Evolutionary conservation across 2,888 invertebrate species (phyloP).

Genomic region (Neuroscelio doddi): DNA sequence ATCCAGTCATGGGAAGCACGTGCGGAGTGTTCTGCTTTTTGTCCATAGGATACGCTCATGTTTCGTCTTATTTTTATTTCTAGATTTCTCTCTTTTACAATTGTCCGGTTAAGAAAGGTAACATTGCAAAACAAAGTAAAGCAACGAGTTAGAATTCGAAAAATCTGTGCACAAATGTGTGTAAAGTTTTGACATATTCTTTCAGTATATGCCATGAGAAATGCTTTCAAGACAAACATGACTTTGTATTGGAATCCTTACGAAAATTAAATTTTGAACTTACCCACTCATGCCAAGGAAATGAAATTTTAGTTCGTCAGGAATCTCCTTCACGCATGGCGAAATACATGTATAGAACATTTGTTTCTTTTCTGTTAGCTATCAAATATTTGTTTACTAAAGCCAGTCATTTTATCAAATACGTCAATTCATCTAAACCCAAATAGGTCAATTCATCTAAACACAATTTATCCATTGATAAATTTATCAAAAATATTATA

Average conservation of each 20-base stretch:
- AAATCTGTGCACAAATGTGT: slow-evolving; percentile 8
- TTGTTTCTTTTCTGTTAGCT: too few relatives aligned
- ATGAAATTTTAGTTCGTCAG: slow-evolving; percentile 56
- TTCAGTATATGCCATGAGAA: slow-evolving; percentile 41
- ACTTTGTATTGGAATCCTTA: slow-evolving; percentile 56
- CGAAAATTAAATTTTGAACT: slow-evolving; percentile 57
- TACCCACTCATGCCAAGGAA: slow-evolving; percentile 49
- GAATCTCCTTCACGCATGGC: slow-evolving; percentile 7
- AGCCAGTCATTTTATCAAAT: too few relatives aligned
- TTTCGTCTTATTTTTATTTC: neutral
- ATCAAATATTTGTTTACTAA: too few relatives aligned
- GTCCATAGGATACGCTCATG: slow-evolving; percentile 10
- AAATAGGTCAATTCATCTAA: too few relatives aligned
- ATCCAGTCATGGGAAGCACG: slow-evolving; percentile 27
- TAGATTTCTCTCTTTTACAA: neutral
- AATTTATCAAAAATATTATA: too few relatives aligned
- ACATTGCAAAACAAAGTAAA: neutral
- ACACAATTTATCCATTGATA: too few relatives aligned
- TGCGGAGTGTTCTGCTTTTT: too few relatives aligned
- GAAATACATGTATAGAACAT: neutral
- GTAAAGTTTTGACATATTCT: slow-evolving; percentile 38
- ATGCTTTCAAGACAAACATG: slow-evolving; percentile 35
- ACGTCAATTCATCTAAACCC: too few relatives aligned
- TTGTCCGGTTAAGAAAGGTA: neutral
- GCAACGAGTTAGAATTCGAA: neutral